Evolutionary conservation across 2,888 invertebrate genomes (phyloP).

Genomic region (Pyralis farinalis): DNA sequence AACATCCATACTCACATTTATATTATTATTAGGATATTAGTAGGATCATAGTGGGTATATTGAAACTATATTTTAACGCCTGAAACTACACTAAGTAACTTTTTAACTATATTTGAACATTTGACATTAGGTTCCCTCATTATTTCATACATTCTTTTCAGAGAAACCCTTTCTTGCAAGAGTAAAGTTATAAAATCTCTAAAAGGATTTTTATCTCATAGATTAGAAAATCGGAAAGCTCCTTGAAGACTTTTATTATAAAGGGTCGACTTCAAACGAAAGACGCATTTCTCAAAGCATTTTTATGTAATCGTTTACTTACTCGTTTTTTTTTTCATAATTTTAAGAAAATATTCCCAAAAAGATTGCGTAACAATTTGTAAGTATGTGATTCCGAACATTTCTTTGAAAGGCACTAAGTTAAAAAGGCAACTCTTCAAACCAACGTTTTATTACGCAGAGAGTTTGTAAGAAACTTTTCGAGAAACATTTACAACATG

Average conservation of each 20-base stretch:
- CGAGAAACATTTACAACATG: too few species aligned
- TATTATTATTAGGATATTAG: too few species aligned
- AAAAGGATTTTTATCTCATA: conserved; percentile 20
- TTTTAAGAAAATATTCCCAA: conserved; percentile 15
- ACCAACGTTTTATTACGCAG: background rate
- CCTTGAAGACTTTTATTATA: conserved; percentile 26
- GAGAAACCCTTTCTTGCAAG: conserved; percentile 16
- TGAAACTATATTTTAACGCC: conserved; percentile 30
- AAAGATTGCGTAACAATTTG: conserved; percentile 15
- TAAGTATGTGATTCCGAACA: conserved; percentile 1
- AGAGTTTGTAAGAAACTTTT: too few species aligned
- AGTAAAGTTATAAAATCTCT: conserved; percentile 15
- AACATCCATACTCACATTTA: too few species aligned
- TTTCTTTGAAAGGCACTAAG: conserved; percentile 14
- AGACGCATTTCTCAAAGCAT: conserved; percentile 20
- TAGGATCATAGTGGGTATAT: too few species aligned
- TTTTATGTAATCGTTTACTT: conserved; percentile 23
- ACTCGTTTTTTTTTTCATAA: conserved; percentile 14
- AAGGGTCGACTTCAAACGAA: conserved; percentile 29
- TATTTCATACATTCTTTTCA: conserved; percentile 14
- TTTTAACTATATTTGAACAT: too few species aligned
- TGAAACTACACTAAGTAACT: conserved; percentile 29
- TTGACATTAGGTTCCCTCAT: too few species aligned
- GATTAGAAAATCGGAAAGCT: conserved; percentile 24
- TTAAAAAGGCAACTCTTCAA: conserved; percentile 4